Base-by-base conservation (phyloP, 2,797 vertebrate species). In the Semaprochilodus insignis region DNA sequence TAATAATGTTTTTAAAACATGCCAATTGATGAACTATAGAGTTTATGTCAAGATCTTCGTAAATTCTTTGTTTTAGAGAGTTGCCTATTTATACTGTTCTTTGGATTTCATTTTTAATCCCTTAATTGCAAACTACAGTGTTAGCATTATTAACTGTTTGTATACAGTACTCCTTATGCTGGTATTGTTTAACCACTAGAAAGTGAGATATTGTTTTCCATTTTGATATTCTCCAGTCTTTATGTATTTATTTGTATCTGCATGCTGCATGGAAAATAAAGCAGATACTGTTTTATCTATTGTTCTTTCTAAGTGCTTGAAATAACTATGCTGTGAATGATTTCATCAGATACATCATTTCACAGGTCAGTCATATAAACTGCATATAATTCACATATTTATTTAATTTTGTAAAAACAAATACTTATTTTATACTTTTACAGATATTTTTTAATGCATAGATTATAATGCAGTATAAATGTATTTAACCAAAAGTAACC, bases 241-340 rank as follows among this genome's bases (percentile, higher is more conserved):
- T 34, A 57, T 48, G 21, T 48, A 40, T 34, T n/a, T 25, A 1
- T 60, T 60, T 62, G 73, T 75, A 36, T 76, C 14, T 76, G 74
- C 74, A 62, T 60, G 74, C 36, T 44, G 74, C 57, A 62, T 76
- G 57, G 48, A 62, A 54, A 76, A 48, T 62, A 60, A 60, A 76
- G 21, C 74, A 60, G 59, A 51, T 71, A 54, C 4, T 78, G 21
- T 73, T 65, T 27, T 60, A 59, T 82, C 59, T 48, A 17, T 62
- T 62, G 19, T 81, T 66, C 17, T 81, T 54, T 63, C 36, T 54
- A 25, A 73, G 40, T 0, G 10, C 8, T 48, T 48, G 6, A 48
- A 48, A 48, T 11, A 13, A 48, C 44, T 54, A 54, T 27, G 76
- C 21, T n/a, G 57, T 11, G 44, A 48, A 48, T 11, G 44, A 13